Evolutionary conservation across 2,797 vertebrate species (phyloP).

Genomic region (Microctenopoma lineatum): DNA sequence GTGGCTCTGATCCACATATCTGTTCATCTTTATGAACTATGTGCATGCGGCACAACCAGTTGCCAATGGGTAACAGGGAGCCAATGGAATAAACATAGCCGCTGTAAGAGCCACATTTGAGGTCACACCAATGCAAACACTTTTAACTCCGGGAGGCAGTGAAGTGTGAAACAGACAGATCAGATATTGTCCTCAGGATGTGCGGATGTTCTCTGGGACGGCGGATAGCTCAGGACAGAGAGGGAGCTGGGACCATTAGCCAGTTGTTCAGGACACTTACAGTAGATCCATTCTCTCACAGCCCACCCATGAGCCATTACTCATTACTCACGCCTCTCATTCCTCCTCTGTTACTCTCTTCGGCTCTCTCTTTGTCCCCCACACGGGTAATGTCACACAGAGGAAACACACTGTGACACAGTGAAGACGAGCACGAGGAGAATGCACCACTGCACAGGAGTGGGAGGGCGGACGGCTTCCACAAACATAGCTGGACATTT

Average conservation of each 20-base stretch:
- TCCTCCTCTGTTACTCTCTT: conserved; percentile 55
- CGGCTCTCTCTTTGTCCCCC: conserved; percentile 20
- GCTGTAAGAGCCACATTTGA: not conserved
- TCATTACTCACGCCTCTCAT: conserved; percentile 67
- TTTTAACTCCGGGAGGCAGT: conserved; percentile 1
- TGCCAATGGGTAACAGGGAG: not conserved
- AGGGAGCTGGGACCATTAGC: conserved; percentile 62
- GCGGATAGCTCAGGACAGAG: conserved; percentile 55
- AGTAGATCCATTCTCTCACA: conserved; percentile 77
- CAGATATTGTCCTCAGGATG: conserved; percentile 62
- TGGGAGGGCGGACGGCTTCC: conserved; percentile 48
- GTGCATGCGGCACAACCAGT: not conserved
- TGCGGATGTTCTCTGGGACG: conserved; percentile 55
- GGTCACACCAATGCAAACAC: conserved; percentile 12
- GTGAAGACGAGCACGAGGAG: conserved; percentile 50
- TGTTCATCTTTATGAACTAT: no score
- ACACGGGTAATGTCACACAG: conserved; percentile 58
- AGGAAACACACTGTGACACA: conserved; percentile 49
- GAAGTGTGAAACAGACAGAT: conserved; percentile 54
- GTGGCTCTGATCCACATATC: not conserved
- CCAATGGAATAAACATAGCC: not conserved
- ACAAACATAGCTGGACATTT: conserved; percentile 11
- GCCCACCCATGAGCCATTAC: conserved; percentile 72
- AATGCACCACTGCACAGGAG: conserved; percentile 54
- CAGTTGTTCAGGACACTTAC: conserved; percentile 71